Percentiles rank a stretch among this genome's conserved stretches.
Evolutionary conservation across 2,113 vertebrate species (phyloP).

Genomic region (Xiphophorus hellerii): DNA sequence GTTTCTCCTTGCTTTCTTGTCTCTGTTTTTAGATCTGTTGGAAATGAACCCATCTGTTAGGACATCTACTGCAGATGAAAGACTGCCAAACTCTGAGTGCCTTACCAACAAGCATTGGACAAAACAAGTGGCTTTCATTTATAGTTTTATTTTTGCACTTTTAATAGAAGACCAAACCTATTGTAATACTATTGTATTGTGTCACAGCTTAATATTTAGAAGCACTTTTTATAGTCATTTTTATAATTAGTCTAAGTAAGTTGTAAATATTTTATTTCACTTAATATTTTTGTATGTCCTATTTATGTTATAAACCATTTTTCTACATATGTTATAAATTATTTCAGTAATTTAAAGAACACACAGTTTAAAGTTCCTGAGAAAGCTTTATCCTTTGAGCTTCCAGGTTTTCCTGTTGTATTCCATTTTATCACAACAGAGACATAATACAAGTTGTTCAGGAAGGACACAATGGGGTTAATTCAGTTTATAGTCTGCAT

Average conservation of each 20-base stretch:
- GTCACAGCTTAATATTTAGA: neutral
- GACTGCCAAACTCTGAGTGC: slow-evolving; percentile 11
- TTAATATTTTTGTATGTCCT: slow-evolving; percentile 29
- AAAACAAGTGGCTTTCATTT: slow-evolving; percentile 9
- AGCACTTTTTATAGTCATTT: slow-evolving; percentile 33
- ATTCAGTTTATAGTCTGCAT: slow-evolving; percentile 45
- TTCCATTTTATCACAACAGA: slow-evolving; percentile 5
- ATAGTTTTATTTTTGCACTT: slow-evolving; percentile 31
- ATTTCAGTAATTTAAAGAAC: neutral
- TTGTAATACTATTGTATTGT: slow-evolving; percentile 9
- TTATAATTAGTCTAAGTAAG: neutral
- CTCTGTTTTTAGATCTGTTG: slow-evolving; percentile 40
- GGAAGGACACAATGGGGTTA: slow-evolving; percentile 37
- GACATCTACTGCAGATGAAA: slow-evolving; percentile 36
- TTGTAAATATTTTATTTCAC: slow-evolving; percentile 46
- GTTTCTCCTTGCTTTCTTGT: slow-evolving; percentile 6
- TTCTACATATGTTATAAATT: neutral
- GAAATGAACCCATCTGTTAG: slow-evolving; percentile 30
- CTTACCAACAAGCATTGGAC: neutral
- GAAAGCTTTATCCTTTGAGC: neutral
- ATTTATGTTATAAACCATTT: slow-evolving; percentile 51
- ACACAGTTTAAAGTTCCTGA: neutral
- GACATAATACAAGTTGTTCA: slow-evolving; percentile 37
- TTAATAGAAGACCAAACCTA: slow-evolving; percentile 1
- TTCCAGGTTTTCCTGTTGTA: slow-evolving; percentile 2